Base-by-base conservation (phyloP, 2,797 vertebrate genomes). In the Catharus ustulatus region DNA sequence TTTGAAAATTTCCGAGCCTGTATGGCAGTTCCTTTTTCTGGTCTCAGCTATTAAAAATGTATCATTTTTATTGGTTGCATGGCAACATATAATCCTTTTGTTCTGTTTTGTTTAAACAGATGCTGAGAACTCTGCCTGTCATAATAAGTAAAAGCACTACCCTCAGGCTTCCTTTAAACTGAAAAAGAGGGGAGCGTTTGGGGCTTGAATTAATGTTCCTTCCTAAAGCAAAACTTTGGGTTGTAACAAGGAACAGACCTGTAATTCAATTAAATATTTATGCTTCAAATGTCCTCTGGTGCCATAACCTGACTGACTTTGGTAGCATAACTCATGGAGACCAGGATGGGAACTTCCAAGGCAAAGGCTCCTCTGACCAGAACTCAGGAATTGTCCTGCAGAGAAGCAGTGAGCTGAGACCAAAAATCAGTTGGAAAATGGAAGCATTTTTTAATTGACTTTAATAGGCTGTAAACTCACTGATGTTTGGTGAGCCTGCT, bases 61-160 rank as follows among this genome's bases (percentile, higher is more conserved):
- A 84, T 93, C 64, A 77, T 89, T 96, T 96, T 93, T 95, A 86
- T 89, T 84, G 79, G 96, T 96, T 94, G 96, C 93, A 43, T 95
- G 92, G 96, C 94, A 97, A 97, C 95, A 84, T 84, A 93, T 46
- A 87, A 92, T 93, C 71, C 72, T 73, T 96, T 95, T 96, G 85
- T 97, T 96, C 94, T 93, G 79, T 85, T 95, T 93, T 92, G 96
- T 94, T 93, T 94, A 90, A 95, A 84, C 94, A 97, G 95, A 93
- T 90, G 93, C 96, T 89, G 94, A 95, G 90, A 89, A 77, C 78
- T 74, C 91, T 84, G 61, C 84, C 86, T 90, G 90, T 93, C 92
- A 64, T 75, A 71, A 57, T 72, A 90, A 96, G 87, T 80, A 68
- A 96, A 92, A 92, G 88, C 79, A 72, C 66, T 96, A 43, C 92